Base-by-base conservation (phyloP, 2,888 invertebrate genomes). In the Mythimna ferrago region DNA sequence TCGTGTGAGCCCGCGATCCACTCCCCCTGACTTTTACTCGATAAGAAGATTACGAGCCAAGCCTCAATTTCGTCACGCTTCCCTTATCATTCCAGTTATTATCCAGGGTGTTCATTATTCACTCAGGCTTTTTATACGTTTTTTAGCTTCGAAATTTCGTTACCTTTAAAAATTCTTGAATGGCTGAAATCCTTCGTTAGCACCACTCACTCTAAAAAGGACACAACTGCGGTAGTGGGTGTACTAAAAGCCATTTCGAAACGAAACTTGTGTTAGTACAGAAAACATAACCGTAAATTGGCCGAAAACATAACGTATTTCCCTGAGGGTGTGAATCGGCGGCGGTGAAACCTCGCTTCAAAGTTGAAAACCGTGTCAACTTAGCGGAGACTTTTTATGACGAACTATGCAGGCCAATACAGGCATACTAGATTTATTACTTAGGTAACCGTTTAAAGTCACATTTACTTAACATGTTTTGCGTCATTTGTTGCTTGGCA, bases 11-110 rank as follows among this genome's bases (percentile, higher is more conserved):
- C 67, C 51, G 51, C 60, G 70, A 66, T 70, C 66, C 73, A 53
- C 41, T 44, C 10, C 60, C 71, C 57, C 72, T 77, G 78, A 73
- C 73, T 77, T 74, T 72, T 69, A 61, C 80, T 70, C 71, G 82
- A 85, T 87, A 86, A 85, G 86, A 73, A 86, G 87, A 85, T 86
- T 87, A 87, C 68, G 68, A 66, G 53, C 53, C 62, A 65, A 58
- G 73, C 68, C 80, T 78, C 72, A 83, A 81, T 80, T 80, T 73
- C 65, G 67, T 69, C 65, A 74, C 77, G 67, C 51, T 11, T 57
- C n/a, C 64, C 69, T 61, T 66, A 68, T 38, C 61, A 57, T 65
- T 66, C 67, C 51, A 64, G 67, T 78, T 72, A 77, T 75, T 75
- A 83, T 76, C 66, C 78, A 75, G 66, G 68, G 71, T 65, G 66